A percentile compares a stretch with the other conserved stretches of the same genome.
These are phyloP conservation scores for Geophilus truncorum DNA, from an alignment of 2,888 invertebrate species.

Conservation along the genomic window DNA sequence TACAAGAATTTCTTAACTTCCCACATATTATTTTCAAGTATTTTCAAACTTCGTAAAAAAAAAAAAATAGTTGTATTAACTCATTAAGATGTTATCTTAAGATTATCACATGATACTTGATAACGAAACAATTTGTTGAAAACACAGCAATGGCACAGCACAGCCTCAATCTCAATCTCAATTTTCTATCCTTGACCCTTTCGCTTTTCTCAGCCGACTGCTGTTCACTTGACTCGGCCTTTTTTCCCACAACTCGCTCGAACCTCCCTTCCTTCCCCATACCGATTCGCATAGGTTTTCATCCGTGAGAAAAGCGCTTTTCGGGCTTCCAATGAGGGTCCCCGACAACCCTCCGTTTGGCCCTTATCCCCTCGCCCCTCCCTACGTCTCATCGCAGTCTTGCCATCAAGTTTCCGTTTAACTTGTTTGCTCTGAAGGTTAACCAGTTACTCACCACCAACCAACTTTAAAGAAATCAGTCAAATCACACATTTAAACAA, in stretches of 20 bases:
- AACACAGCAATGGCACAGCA: too few relatives aligned
- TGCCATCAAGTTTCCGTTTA: not conserved
- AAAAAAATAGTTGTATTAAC: too few relatives aligned
- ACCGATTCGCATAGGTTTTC: constrained; percentile 14
- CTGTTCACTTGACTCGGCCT: not conserved
- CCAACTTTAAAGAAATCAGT: not conserved
- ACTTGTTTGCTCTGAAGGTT: not conserved
- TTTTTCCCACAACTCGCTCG: not conserved
- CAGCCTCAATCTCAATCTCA: too few relatives aligned
- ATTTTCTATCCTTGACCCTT: not conserved
- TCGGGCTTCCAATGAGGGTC: not conserved
- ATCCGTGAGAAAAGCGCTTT: not conserved
- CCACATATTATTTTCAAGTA: too few relatives aligned
- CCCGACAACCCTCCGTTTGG: not conserved
- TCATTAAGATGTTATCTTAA: too few relatives aligned
- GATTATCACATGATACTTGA: too few relatives aligned
- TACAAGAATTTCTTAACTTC: too few relatives aligned
- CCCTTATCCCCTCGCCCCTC: not conserved
- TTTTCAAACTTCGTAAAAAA: too few relatives aligned
- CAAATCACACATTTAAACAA: too few relatives aligned
- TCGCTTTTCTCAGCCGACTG: not conserved
- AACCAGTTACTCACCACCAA: too few relatives aligned
- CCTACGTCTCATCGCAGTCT: not conserved
- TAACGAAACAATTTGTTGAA: too few relatives aligned
- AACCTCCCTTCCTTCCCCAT: not conserved